Evolutionary conservation across 2,113 vertebrate species (phyloP).

Genomic region (Seriola dumerili): DNA sequence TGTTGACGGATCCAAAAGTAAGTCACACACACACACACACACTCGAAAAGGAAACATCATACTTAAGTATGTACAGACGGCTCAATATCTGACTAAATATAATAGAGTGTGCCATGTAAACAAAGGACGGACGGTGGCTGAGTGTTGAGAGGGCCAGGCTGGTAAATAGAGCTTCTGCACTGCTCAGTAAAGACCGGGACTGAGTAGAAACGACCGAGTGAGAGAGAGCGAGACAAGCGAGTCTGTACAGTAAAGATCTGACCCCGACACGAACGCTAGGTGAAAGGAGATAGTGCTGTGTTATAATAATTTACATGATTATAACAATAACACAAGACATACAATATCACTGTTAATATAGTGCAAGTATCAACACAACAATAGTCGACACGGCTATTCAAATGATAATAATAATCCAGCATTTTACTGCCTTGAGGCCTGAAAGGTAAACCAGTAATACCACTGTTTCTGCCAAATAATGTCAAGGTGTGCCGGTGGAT

Average conservation of each 20-base stretch:
- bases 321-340: neutral
- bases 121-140: constrained; percentile 8
- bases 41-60: neutral
- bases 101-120: constrained; percentile 13
- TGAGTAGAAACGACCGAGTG: constrained; percentile 6
- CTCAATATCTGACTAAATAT: constrained; percentile 4
- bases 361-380: constrained; percentile 13
- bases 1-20: constrained; percentile 26
- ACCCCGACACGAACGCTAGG: neutral
- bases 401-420: neutral
- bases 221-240: neutral
- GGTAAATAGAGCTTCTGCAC: constrained; percentile 41
- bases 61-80: neutral
- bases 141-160: constrained; percentile 8
- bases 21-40: neutral
- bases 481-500: neutral
- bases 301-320: neutral
- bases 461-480: constrained; percentile 2
- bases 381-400: neutral
- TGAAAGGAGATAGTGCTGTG: neutral
- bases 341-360: neutral
- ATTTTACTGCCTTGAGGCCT: neutral
- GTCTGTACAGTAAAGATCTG: neutral
- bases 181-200: constrained; percentile 13
- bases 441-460: neutral